Base-by-base conservation (phyloP, 1,140 invertebrate species). In the Drosophila hydei region DNA sequence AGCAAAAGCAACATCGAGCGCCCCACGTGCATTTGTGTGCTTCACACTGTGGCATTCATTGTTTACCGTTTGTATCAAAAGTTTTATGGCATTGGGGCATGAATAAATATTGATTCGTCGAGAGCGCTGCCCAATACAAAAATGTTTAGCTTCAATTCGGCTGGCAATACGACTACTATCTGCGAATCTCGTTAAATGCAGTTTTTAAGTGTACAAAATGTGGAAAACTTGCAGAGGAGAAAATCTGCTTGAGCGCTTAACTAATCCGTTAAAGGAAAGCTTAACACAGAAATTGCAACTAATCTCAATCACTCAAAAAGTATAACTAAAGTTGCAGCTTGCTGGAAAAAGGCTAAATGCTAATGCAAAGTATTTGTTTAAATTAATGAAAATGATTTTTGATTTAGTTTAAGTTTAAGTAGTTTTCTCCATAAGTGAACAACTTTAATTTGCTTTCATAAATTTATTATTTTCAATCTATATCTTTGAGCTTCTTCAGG, bases 1-100 rank as follows among this genome's bases (percentile, higher is more conserved):
- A 43, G 16, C 60, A 47, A 36, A 19, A 58, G 21, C 25, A 47
- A 19, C 51, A 48, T 33, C 25, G 45, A 54, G 16, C 30, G 12
- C 27, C 9, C 14, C 36, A 50, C 36, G 8, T 42, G 21, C 47
- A 54, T 54, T 38, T 76, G 63, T 76, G 38, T 62, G 62, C 40
- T 62, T 76, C 56, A 62, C 62, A 72, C 30, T 62, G 51, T 73
- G 40, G 60, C 65, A 69, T 69, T 74, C 70, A 74, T 76, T 76
- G 74, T 69, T 73, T 62, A 73, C 47, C 63, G 63, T 73, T 73
- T 73, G 51, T 69, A 59, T 61, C 69, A 27, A 75, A 61, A 61
- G 43, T 72, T 72, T 67, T 72, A 68, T 72, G 40, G 38, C 59
- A 60, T 50, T 60, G 70, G 55, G 40, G 62, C 51, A 71, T 71